Evolutionary conservation across 2,797 vertebrate genomes (phyloP), one percentile per base, ranked within the genome.

Genomic region (Staurois parvus): DNA sequence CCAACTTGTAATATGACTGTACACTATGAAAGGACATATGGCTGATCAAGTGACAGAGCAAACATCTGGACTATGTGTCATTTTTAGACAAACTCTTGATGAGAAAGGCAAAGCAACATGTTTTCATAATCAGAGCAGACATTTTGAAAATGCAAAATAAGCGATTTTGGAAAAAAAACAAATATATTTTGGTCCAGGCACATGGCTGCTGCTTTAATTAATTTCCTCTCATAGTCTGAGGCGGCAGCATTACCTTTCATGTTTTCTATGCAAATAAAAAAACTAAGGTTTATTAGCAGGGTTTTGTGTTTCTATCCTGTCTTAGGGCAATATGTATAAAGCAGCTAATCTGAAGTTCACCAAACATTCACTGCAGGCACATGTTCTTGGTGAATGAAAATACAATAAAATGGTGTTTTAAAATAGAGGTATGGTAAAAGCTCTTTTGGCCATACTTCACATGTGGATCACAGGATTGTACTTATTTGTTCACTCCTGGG

Each of bases 1-100:
- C 42, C 70, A 24, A 21, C 52, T 7, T 67, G 4, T 10, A 45
- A 42, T 19, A 24, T 19, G 30, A 1, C 28, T 30, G 29, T 8
- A 26, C 24, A 34, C 67, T n/a, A 64, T 84, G 45, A 78, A 81
- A 64, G 13, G 52, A 48, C 66, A 82, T 86, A 77, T 76, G 84
- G 48, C 62, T 70, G 34, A 59, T 62, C 19, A 70, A 56, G 7
- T 70, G 73, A 48, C 34, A 77, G 64, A 24, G 48, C 52, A 29
- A 86, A 81, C 79, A 86, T 82, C 79, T 86, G 79, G 84, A 66
- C 82, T 82, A 76, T 86, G 73, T 66, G 73, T 81, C 66, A 72
- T 86, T 82, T 59, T 82, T 86, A 62, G 59, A 52, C 73, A 86
- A 86, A 42, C 72, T 29, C 66, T 81, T 86, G 34, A 81, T 76